These are phyloP conservation scores for Nesogale talazaci DNA, from an alignment of 2,113 vertebrate species.

Conservation along the genomic window DNA sequence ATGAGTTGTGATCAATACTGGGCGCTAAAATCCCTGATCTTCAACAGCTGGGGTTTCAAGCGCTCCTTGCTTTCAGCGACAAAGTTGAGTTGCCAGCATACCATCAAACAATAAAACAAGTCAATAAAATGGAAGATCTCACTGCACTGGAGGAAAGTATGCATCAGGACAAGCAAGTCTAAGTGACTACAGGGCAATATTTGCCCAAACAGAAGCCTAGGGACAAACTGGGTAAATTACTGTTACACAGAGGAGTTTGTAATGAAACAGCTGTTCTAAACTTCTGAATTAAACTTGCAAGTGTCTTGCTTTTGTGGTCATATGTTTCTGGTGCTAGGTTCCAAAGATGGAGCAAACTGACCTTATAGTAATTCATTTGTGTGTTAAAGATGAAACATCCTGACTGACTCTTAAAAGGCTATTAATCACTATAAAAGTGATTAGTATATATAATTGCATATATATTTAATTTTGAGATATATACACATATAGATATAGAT, in stretches of 20 bases:
- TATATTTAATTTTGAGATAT: neutral
- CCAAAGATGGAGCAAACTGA: constrained; percentile 23
- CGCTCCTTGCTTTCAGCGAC: no score
- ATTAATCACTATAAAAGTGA: constrained; percentile 62
- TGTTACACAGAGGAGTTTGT: neutral
- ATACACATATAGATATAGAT: no score
- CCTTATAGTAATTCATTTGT: constrained; percentile 73
- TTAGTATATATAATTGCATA: neutral
- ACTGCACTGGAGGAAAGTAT: neutral
- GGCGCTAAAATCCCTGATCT: no score
- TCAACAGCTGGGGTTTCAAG: no score
- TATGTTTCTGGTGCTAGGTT: constrained; percentile 57
- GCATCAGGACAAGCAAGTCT: neutral
- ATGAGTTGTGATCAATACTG: no score
- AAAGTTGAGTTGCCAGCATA: no score
- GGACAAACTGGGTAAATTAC: neutral
- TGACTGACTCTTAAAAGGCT: constrained; percentile 68
- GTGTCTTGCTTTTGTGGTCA: constrained; percentile 58
- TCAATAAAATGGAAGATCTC: neutral
- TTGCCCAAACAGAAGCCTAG: neutral
- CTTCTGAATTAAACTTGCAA: constrained; percentile 55
- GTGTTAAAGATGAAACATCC: constrained; percentile 57
- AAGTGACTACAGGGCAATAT: neutral
- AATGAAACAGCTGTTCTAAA: constrained; percentile 40
- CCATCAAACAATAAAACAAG: no score